Evolutionary conservation across 2,888 invertebrate species (phyloP).

Genomic region (Orgyia antiqua): DNA sequence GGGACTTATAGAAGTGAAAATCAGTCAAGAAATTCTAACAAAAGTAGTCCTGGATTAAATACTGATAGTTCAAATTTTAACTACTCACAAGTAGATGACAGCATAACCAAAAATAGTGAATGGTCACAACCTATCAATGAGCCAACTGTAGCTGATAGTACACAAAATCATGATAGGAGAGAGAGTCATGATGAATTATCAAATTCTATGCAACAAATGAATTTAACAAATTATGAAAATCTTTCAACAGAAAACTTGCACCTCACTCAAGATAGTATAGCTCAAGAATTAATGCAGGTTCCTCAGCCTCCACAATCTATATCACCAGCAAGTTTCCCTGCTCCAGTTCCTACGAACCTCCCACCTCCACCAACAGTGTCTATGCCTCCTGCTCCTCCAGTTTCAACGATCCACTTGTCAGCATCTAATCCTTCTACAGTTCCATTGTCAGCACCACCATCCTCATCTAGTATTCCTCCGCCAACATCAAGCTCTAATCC

Average conservation of each 20-base stretch:
- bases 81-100: constrained; percentile 51
- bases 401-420: constrained; percentile 15
- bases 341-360: constrained; percentile 17
- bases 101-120: constrained; percentile 44
- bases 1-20: constrained; percentile 79
- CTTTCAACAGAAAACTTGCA: constrained; percentile 26
- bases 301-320: constrained; percentile 26
- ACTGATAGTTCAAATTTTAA: constrained; percentile 63
- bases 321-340: constrained; percentile 29
- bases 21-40: constrained; percentile 74
- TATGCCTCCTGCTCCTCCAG: constrained; percentile 24
- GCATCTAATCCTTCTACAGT: constrained; percentile 14
- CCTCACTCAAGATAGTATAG: constrained; percentile 19
- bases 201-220: constrained; percentile 55
- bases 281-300: constrained; percentile 19
- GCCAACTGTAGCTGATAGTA: constrained; percentile 31
- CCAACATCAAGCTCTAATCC: constrained; percentile 52
- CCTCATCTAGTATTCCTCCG: constrained; percentile 30
- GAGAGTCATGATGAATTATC: constrained; percentile 53
- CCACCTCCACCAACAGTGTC: constrained; percentile 10
- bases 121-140: constrained; percentile 49
- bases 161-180: constrained; percentile 32
- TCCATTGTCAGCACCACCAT: constrained; percentile 11
- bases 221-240: constrained; percentile 48
- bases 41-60: constrained; percentile 62